phyloP scores from a whole-genome alignment of 2,797 vertebrate genomes.

The Otolemur crassicaudatus region DNA sequence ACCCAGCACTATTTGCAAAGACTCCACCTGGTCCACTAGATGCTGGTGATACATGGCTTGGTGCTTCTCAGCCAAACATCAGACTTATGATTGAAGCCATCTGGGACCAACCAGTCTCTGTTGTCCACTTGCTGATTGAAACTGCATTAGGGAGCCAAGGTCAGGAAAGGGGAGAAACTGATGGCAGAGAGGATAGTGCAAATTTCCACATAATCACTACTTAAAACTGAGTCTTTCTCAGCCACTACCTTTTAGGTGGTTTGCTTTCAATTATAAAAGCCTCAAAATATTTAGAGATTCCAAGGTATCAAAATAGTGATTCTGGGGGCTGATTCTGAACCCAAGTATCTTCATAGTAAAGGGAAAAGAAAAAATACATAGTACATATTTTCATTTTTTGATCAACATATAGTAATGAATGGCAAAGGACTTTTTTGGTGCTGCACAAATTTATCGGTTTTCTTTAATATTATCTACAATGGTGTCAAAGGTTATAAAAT shows the following conservation, averaged over 20 bases:
- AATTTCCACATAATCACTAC: neutral
- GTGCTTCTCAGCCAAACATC: neutral
- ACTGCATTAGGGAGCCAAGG: neutral
- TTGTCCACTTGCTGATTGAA: neutral
- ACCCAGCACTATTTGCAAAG: neutral
- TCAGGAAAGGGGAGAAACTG: neutral
- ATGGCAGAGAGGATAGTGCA: neutral
- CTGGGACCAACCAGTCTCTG: neutral
- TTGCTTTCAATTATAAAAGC: neutral
- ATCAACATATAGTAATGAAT: neutral
- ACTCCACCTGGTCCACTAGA: neutral
- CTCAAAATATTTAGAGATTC: neutral
- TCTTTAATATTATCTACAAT: neutral
- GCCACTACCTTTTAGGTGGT: neutral
- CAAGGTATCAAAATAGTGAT: neutral
- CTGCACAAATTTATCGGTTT: neutral
- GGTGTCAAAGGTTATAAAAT: neutral
- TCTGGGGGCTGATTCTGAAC: neutral
- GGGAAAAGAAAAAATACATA: neutral
- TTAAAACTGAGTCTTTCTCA: neutral
- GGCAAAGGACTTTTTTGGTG: neutral
- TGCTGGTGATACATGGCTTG: neutral
- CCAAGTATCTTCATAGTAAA: neutral
- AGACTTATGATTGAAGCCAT: neutral
- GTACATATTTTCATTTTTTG: neutral